Conservation (phyloP, 1,140 invertebrate genomes). For the Drosophila varians region DNA sequence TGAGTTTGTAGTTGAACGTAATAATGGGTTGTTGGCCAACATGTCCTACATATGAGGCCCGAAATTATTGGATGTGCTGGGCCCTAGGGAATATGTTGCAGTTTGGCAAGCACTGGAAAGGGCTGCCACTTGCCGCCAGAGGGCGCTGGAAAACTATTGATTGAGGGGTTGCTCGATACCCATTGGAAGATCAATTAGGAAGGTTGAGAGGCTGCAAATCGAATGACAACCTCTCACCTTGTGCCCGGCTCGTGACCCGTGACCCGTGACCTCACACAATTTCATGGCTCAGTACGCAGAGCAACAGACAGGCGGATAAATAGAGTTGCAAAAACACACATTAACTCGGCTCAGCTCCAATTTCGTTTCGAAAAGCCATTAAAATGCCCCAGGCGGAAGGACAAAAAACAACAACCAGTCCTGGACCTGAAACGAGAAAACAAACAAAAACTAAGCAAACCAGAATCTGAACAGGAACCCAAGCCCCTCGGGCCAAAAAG, state of each 20-base stretch:
- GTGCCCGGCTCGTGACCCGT: conserved; percentile 5
- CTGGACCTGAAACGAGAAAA: conserved; percentile 19
- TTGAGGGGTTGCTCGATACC: conserved; percentile 68
- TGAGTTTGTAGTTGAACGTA: conserved; percentile 75
- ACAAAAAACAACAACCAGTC: conserved; percentile 13
- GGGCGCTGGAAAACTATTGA: conserved; percentile 53
- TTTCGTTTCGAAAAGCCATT: conserved; percentile 55
- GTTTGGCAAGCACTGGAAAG: conserved; percentile 46
- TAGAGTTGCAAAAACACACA: conserved; percentile 25
- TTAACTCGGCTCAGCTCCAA: conserved; percentile 38
- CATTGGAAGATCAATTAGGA: conserved; percentile 72
- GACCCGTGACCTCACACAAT: conserved; percentile 47
- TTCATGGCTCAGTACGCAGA: conserved; percentile 34
- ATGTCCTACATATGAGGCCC: conserved; percentile 45
- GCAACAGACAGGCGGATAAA: conserved; percentile 12
- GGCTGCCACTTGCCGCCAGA: conserved; percentile 34
- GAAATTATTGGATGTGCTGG: conserved; percentile 50
- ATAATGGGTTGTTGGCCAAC: conserved; percentile 39
- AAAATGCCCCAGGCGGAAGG: conserved; percentile 19
- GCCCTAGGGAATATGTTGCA: conserved; percentile 6
- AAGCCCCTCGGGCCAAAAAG: conserved; percentile 17
- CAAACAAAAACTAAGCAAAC: conserved; percentile 67
- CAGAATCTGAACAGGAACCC: background rate
- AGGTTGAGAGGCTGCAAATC: background rate
- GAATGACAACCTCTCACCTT: conserved; percentile 21